These are phyloP conservation scores for Noctuana brunneofusca DNA, from an alignment of 2,888 invertebrate genomes.

Conservation along the genomic window DNA sequence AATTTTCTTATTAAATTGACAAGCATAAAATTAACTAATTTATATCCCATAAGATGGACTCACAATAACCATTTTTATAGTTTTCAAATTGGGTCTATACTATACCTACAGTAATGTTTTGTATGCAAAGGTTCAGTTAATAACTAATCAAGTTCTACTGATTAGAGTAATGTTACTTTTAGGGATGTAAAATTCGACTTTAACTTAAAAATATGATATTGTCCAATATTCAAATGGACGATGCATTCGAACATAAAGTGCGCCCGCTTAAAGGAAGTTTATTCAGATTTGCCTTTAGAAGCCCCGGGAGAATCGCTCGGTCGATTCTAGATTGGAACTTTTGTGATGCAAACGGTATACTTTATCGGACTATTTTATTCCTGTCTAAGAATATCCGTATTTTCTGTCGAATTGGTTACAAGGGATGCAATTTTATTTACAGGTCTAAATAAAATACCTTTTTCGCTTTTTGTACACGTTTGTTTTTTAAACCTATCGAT, in stretches of 20 bases:
- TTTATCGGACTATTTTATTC: conserved; percentile 10
- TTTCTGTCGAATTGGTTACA: neutral
- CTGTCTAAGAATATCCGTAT: neutral
- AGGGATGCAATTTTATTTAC: neutral
- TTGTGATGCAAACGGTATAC: conserved; percentile 16
- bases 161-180: too few species aligned
- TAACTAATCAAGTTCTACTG: too few species aligned
- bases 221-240: neutral
- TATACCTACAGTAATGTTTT: too few species aligned
- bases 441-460: neutral
- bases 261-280: conserved; percentile 4
- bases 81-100: too few species aligned
- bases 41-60: too few species aligned
- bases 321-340: conserved; percentile 11
- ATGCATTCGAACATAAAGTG: conserved; percentile 12
- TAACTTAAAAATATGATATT: neutral
- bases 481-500: too few species aligned
- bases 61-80: too few species aligned
- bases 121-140: too few species aligned
- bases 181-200: too few species aligned
- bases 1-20: too few species aligned
- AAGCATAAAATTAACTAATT: too few species aligned
- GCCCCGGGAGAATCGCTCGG: conserved; percentile 6
- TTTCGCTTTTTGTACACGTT: too few species aligned
- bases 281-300: conserved; percentile 13